A percentile compares a stretch with the other conserved stretches of the same genome.
Evolutionary conservation across 2,797 vertebrate species (phyloP).

Genomic region (Bradypodion pumilum): DNA sequence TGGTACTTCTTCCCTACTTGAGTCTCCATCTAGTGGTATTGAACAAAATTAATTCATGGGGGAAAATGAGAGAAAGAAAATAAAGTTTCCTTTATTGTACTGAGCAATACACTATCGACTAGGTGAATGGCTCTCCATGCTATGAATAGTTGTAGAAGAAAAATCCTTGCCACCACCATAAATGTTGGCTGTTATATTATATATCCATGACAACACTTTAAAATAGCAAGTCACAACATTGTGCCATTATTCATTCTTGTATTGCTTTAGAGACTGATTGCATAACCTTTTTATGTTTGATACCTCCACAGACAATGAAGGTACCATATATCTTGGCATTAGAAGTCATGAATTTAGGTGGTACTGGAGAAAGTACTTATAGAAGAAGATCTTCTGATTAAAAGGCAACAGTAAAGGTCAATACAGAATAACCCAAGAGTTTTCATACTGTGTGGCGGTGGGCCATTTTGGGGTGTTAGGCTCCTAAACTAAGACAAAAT

Average conservation of each 20-base stretch:
- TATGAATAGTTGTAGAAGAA: neutral
- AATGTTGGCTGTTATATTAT: neutral
- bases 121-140: neutral
- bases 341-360: neutral
- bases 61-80: constrained; percentile 1
- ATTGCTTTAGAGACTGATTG: neutral
- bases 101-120: neutral
- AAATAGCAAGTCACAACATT: neutral
- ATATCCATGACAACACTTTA: neutral
- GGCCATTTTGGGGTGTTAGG: neutral
- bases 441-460: neutral
- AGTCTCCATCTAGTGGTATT: constrained; percentile 28
- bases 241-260: neutral
- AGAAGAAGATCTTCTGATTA: neutral
- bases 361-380: neutral
- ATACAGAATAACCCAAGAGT: neutral
- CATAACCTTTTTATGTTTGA: neutral
- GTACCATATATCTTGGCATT: neutral
- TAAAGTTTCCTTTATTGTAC: neutral
- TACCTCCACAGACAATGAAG: neutral
- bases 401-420: neutral
- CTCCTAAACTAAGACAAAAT: neutral
- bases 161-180: neutral
- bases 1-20: neutral
- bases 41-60: neutral